A percentile compares a stretch with the other conserved stretches of the same genome.
phyloP scores from a whole-genome alignment of 1,140 invertebrate species.

The Cyclargus thomasi region DNA sequence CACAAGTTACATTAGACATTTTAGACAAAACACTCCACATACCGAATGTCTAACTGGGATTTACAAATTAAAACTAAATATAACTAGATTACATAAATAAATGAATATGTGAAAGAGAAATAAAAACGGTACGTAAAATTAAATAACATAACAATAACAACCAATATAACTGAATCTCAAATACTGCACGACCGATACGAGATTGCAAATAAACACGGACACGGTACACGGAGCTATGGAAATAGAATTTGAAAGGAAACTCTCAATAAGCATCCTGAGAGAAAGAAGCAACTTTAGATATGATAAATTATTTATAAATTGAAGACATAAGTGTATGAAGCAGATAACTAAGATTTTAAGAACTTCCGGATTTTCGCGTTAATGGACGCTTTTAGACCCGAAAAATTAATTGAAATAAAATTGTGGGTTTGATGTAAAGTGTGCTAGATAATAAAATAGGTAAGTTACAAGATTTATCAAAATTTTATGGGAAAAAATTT shows the following conservation, averaged over 20 bases:
- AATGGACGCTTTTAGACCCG: too few relatives aligned
- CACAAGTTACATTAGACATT: slow-evolving; percentile 15
- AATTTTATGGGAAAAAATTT: too few relatives aligned
- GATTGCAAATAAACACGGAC: background rate
- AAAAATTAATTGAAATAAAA: too few relatives aligned
- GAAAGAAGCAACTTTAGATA: too few relatives aligned
- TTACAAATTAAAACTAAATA: slow-evolving; percentile 63
- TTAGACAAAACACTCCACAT: slow-evolving; percentile 14
- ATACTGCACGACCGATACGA: slow-evolving; percentile 14
- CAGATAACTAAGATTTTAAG: too few relatives aligned
- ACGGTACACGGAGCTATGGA: background rate
- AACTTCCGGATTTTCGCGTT: too few relatives aligned
- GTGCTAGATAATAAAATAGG: too few relatives aligned
- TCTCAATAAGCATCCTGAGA: background rate
- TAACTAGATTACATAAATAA: slow-evolving; percentile 65
- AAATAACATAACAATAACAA: slow-evolving; percentile 72
- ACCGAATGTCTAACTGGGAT: slow-evolving; percentile 34
- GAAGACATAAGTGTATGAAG: too few relatives aligned
- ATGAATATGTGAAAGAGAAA: slow-evolving; percentile 46
- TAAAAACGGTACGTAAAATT: slow-evolving; percentile 66
- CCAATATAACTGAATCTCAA: slow-evolving; percentile 34
- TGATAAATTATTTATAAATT: too few relatives aligned
- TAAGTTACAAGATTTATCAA: too few relatives aligned
- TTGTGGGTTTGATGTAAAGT: too few relatives aligned
- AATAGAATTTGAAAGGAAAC: background rate